Base-by-base conservation (phyloP, 2,797 vertebrate genomes). In the Cottoperca gobio region DNA sequence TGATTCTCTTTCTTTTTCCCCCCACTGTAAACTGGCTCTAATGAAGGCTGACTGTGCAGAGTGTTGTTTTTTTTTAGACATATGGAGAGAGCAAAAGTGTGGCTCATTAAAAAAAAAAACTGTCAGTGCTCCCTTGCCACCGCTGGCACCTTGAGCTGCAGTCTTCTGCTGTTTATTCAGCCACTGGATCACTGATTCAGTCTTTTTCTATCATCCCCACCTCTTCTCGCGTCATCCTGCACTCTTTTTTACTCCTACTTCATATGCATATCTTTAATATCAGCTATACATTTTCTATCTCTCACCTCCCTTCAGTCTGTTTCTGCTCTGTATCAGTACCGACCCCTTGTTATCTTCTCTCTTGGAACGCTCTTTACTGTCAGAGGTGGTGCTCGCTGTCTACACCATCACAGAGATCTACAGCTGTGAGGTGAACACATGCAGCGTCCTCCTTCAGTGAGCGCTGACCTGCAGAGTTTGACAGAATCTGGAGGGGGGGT, bases 51-150 rank as follows among this genome's bases (percentile, higher is more conserved):
- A 82, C 86, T 88, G 86, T 68, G 81, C 80, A 72, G 53, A 60
- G 64, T 76, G 84, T 76, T 74, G 35, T 2, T 61, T 83, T 86
- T 86, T 81, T 84, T 60, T 83, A 79, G 81, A 87, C 83, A 84
- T 88, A 86, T 80, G 82, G 85, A 71, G 77, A 85, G 87, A 82
- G 82, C 74, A 66, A 81, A 87, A 90, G 75, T 88, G 74, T 78
- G 82, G 68, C 91, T 93, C 88, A 89, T 93, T 93, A 91, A 90
- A 90, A 83, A 88, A 87, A 83, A 88, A 53, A 88, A 53, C 77
- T 86, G 88, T 90, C 92, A 89, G 83, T 81, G 64, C 78, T 80
- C 73, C 80, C 60, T 78, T 67, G 75, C 80, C 83, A 86, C 82
- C 28, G 31, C 82, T 79, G 82, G 78, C 85, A 87, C 78, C 79